Conservation (phyloP, 1,140 invertebrate genomes). For the Reticulitermes speratus region DNA sequence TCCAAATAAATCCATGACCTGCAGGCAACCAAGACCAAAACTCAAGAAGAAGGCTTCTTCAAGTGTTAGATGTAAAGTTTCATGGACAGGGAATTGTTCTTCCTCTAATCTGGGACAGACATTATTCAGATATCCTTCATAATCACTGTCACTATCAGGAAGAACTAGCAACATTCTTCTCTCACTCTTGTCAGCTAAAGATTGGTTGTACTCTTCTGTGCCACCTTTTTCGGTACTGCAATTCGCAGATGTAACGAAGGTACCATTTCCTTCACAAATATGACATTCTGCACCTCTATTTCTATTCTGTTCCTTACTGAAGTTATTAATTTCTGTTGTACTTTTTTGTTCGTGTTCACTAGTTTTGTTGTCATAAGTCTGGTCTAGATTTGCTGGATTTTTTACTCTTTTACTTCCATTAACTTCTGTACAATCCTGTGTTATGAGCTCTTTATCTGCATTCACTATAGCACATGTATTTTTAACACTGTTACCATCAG, state of each 20-base stretch:
- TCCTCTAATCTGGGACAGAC: conserved; percentile 58
- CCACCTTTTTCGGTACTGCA: conserved; percentile 21
- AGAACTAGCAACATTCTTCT: conserved; percentile 55
- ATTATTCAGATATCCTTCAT: conserved; percentile 62
- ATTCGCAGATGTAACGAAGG: conserved; percentile 33
- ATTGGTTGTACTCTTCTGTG: conserved; percentile 34
- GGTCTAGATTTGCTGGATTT: not conserved
- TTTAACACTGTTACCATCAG: not conserved
- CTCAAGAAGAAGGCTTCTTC: conserved; percentile 81
- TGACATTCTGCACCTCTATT: not conserved
- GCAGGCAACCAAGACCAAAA: conserved; percentile 70
- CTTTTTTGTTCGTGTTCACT: not conserved
- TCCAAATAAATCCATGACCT: conserved; percentile 58
- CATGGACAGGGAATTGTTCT: conserved; percentile 57
- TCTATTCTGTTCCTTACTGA: not conserved
- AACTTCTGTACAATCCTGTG: not conserved
- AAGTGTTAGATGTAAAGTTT: conserved; percentile 64
- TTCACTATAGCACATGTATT: not conserved
- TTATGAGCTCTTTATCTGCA: not conserved
- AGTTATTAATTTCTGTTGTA: not conserved
- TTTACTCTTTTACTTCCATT: not conserved
- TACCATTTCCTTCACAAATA: not conserved
- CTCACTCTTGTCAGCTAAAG: conserved; percentile 41
- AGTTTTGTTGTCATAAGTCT: not conserved
- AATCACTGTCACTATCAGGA: conserved; percentile 60